Evolutionary conservation across 2,888 invertebrate species (phyloP).

Genomic region (Drosophila demipolita): DNA sequence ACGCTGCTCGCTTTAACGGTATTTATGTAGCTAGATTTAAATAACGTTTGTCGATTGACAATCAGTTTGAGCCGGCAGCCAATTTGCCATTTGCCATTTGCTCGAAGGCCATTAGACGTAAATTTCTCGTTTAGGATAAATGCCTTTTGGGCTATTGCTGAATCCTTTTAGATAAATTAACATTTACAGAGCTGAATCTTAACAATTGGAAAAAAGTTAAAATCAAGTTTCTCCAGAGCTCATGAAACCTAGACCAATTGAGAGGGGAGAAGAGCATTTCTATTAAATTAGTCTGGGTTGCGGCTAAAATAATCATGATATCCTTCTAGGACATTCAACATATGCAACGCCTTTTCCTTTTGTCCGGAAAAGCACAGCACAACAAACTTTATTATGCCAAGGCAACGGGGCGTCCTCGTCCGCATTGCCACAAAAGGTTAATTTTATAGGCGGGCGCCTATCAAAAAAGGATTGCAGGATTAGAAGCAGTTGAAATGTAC

Average conservation of each 20-base stretch:
- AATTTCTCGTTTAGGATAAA: constrained; percentile 3
- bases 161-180: constrained; percentile 54
- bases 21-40: not conserved
- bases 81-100: not conserved
- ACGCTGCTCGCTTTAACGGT: not conserved
- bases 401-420: constrained; percentile 39
- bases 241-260: constrained; percentile 1
- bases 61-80: not conserved
- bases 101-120: not conserved
- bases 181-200: constrained; percentile 25
- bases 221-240: constrained; percentile 33
- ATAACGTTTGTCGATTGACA: not conserved
- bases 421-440: constrained; percentile 50
- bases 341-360: constrained; percentile 36
- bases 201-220: constrained; percentile 19
- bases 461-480: constrained; percentile 31
- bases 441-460: constrained; percentile 15
- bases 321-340: constrained; percentile 37
- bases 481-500: constrained; percentile 45
- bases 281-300: constrained; percentile 39
- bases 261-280: constrained; percentile 17
- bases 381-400: constrained; percentile 49
- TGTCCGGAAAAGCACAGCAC: not conserved
- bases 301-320: constrained; percentile 33
- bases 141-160: not conserved